Conservation (phyloP, 1,140 invertebrate genomes). For the Halyomorpha halys region DNA sequence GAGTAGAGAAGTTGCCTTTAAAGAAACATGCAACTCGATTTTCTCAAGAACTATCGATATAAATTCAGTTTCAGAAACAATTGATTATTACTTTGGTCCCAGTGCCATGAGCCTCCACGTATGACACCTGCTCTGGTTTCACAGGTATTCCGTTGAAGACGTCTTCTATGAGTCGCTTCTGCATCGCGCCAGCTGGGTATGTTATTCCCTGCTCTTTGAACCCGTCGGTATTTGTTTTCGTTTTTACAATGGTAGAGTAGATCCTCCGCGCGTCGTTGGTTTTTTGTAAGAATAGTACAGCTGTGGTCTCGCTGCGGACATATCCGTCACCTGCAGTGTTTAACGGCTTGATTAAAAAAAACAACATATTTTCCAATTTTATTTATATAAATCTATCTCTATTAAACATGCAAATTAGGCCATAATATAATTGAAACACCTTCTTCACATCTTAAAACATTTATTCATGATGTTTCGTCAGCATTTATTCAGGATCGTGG, state of each 20-base stretch:
- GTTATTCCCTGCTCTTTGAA: slow-evolving; percentile 83
- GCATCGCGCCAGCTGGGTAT: slow-evolving; percentile 76
- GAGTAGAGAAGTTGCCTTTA: too few relatives aligned
- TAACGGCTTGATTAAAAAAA: not conserved
- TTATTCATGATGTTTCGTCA: too few relatives aligned
- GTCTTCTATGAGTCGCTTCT: slow-evolving; percentile 74
- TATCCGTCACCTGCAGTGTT: slow-evolving; percentile 61
- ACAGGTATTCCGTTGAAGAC: slow-evolving; percentile 71
- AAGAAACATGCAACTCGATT: too few relatives aligned
- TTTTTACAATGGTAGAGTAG: slow-evolving; percentile 76
- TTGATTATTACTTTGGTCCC: slow-evolving; percentile 71
- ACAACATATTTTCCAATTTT: too few relatives aligned
- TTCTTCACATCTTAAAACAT: too few relatives aligned
- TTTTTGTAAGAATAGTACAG: slow-evolving; percentile 72
- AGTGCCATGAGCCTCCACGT: slow-evolving; percentile 93
- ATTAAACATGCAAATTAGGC: too few relatives aligned
- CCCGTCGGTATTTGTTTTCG: slow-evolving; percentile 82
- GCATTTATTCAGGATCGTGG: too few relatives aligned
- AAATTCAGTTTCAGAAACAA: too few relatives aligned
- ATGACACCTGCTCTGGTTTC: slow-evolving; percentile 68
- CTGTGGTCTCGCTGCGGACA: slow-evolving; percentile 79
- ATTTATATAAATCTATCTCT: too few relatives aligned
- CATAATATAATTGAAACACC: too few relatives aligned
- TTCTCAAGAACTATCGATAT: too few relatives aligned
- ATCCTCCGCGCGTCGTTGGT: slow-evolving; percentile 59